Evolutionary conservation across 2,888 invertebrate species (phyloP).

Genomic region (Drosophila niveifrons): DNA sequence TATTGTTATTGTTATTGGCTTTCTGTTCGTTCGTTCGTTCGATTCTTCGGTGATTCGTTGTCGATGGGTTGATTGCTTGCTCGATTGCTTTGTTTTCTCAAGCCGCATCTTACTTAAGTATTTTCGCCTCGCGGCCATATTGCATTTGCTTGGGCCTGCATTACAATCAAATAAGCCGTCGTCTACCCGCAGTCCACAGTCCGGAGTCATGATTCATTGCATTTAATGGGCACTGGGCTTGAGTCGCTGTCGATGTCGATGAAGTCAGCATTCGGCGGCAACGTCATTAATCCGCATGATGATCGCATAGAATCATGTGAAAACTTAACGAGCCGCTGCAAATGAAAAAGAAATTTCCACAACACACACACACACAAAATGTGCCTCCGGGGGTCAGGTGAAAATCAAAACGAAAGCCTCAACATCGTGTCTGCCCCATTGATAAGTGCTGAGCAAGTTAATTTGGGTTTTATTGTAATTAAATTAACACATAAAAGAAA

Average conservation of each 20-base stretch:
- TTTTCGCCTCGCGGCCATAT: conserved; percentile 16
- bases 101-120: conserved; percentile 13
- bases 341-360: conserved; percentile 63
- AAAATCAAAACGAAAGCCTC: conserved; percentile 42
- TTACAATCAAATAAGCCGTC: conserved; percentile 13
- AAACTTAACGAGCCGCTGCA: conserved; percentile 68
- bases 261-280: conserved; percentile 57
- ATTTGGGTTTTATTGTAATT: conserved; percentile 79
- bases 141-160: conserved; percentile 36
- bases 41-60: background rate
- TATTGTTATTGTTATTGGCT: conserved; percentile 16
- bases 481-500: conserved; percentile 72
- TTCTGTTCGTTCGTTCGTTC: background rate
- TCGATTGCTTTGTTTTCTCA: conserved; percentile 11
- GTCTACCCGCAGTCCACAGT: conserved; percentile 31
- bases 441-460: conserved; percentile 66
- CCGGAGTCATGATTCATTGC: conserved; percentile 65
- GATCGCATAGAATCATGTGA: conserved; percentile 33
- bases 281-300: conserved; percentile 34
- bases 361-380: background rate
- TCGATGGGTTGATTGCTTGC: background rate
- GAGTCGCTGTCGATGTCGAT: too few species aligned
- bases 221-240: conserved; percentile 60
- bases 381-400: conserved; percentile 45
- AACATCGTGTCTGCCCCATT: conserved; percentile 44